Conservation (phyloP, 2,113 vertebrate species). For the Lamprotornis superbus region DNA sequence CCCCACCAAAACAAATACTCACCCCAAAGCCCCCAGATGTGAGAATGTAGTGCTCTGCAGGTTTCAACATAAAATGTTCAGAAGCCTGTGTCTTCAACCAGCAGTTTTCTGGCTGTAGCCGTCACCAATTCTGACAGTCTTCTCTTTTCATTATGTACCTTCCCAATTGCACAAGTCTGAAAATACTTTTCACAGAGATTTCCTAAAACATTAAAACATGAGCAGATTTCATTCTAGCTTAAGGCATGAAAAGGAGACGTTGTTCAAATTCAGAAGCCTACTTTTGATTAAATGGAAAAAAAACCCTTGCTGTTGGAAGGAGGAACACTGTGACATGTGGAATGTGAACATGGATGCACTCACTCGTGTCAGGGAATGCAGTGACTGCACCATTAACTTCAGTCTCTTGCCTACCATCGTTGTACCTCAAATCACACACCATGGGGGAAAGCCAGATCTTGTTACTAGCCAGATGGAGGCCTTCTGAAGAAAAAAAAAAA, state of each 20-base stretch:
- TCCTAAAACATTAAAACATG: background rate
- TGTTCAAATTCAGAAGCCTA: background rate
- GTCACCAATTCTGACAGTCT: background rate
- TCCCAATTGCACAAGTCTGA: background rate
- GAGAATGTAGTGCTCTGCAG: background rate
- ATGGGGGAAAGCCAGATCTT: background rate
- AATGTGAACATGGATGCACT: background rate
- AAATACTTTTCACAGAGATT: background rate
- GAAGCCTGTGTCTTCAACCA: background rate
- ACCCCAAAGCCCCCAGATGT: accelerated
- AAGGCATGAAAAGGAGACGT: background rate
- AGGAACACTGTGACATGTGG: background rate
- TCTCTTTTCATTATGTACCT: background rate
- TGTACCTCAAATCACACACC: accelerated
- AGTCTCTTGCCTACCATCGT: background rate
- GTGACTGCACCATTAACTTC: background rate
- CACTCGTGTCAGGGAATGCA: background rate
- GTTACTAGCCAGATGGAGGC: background rate
- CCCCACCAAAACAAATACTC: background rate
- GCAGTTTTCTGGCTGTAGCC: background rate
- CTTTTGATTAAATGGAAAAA: background rate
- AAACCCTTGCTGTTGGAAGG: background rate
- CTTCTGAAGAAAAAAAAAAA: background rate
- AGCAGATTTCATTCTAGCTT: background rate
- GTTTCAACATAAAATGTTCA: background rate